Conservation (phyloP, 2,888 invertebrate genomes). For the Odontothrips loti region DNA sequence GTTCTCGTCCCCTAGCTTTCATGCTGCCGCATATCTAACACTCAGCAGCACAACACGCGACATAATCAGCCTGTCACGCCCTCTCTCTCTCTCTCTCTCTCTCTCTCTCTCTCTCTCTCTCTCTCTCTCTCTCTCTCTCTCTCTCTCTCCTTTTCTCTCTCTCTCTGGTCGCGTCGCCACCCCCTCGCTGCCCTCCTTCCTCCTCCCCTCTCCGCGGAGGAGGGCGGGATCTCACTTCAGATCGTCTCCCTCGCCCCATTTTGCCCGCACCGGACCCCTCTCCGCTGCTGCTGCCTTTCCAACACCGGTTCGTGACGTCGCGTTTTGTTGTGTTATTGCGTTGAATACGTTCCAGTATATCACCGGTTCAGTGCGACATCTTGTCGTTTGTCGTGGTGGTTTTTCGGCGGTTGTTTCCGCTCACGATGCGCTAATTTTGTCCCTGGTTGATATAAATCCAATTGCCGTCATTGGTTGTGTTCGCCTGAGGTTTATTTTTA, state of each 20-base stretch:
- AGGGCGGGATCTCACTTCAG: conserved; percentile 15
- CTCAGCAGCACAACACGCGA: neutral
- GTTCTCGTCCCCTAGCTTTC: too few species aligned
- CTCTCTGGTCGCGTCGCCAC: neutral
- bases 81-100: neutral
- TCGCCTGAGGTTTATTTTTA: too few species aligned
- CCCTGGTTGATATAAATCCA: too few species aligned
- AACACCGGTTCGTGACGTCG: neutral
- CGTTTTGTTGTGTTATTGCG: too few species aligned
- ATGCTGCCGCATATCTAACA: neutral
- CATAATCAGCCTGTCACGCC: neutral
- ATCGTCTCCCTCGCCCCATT: conserved; percentile 14
- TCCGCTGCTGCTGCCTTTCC: neutral
- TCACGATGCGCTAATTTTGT: too few species aligned
- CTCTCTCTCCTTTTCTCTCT: too few species aligned
- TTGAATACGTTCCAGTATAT: too few species aligned
- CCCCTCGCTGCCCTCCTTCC: neutral
- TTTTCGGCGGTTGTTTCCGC: too few species aligned
- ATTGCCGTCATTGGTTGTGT: too few species aligned
- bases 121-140: neutral
- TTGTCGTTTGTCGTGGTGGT: too few species aligned
- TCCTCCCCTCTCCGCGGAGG: neutral
- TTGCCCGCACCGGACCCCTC: conserved; percentile 4
- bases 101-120: neutral
- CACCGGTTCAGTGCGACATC: too few species aligned